These are phyloP conservation scores for Petroica traversi DNA, from an alignment of 2,113 vertebrate genomes.

Conservation along the genomic window DNA sequence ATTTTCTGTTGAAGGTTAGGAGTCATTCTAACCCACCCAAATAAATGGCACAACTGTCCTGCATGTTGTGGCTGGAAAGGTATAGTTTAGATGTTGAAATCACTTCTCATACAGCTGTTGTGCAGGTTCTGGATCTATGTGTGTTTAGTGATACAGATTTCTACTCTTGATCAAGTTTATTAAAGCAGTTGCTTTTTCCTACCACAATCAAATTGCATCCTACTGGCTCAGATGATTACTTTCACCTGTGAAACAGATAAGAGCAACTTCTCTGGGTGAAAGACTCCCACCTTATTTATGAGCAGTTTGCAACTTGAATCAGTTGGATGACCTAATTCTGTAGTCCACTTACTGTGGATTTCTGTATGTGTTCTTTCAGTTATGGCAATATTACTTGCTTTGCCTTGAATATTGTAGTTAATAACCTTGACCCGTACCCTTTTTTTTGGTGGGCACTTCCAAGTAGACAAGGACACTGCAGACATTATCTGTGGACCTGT, in stretches of 20 bases:
- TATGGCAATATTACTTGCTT: not conserved
- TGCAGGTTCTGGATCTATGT: not conserved
- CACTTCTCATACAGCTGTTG: accelerated
- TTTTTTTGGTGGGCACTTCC: not conserved
- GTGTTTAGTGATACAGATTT: not conserved
- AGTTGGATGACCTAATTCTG: not conserved
- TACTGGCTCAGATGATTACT: not conserved
- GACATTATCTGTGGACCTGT: not conserved
- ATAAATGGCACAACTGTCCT: not conserved
- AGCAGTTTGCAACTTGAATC: not conserved
- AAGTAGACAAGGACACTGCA: not conserved
- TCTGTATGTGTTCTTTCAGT: not conserved
- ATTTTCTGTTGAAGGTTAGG: not conserved
- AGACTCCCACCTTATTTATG: not conserved
- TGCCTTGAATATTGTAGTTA: not conserved
- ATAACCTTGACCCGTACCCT: not conserved
- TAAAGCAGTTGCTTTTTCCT: not conserved
- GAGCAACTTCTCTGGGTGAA: not conserved
- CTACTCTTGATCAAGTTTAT: not conserved
- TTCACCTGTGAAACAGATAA: not conserved
- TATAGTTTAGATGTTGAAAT: not conserved
- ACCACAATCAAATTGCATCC: not conserved
- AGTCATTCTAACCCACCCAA: not conserved
- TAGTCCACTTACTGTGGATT: not conserved
- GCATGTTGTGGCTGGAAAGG: not conserved